Evolutionary conservation across 2,797 vertebrate species (phyloP).

Genomic region (Acomys russatus): DNA sequence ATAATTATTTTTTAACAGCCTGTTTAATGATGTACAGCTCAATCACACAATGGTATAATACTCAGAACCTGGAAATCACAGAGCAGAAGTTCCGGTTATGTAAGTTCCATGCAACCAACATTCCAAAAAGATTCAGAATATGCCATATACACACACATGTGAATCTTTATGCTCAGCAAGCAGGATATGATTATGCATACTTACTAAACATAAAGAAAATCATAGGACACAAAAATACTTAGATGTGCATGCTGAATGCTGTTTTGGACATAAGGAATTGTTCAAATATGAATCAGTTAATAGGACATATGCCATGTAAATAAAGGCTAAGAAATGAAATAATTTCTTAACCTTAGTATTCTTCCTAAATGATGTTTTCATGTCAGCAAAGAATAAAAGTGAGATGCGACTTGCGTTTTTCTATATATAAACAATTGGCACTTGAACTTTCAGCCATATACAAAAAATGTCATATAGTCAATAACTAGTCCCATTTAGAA

Average conservation of each 20-base stretch:
- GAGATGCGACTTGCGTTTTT: conserved; percentile 38
- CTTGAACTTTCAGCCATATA: conserved; percentile 64
- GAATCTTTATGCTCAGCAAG: background rate
- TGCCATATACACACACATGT: background rate
- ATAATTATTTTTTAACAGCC: conserved; percentile 68
- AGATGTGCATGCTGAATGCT: background rate
- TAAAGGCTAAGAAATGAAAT: conserved; percentile 65
- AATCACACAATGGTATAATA: conserved; percentile 59
- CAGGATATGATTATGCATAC: background rate
- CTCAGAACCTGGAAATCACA: conserved; percentile 76
- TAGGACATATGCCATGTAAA: conserved; percentile 1
- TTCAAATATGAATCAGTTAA: conserved; percentile 65
- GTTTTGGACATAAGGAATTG: conserved; percentile 61
- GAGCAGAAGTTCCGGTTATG: conserved; percentile 81
- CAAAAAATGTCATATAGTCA: conserved; percentile 56
- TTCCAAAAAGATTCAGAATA: conserved; percentile 77
- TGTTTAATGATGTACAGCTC: conserved; percentile 72
- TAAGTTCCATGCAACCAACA: conserved; percentile 76
- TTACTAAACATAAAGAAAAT: background rate
- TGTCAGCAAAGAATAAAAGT: background rate
- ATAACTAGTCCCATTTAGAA: conserved; percentile 60
- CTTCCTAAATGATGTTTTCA: conserved; percentile 50
- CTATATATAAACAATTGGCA: conserved; percentile 40
- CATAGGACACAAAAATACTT: background rate
- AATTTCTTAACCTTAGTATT: conserved; percentile 67